These are phyloP conservation scores for Caranx ignobilis DNA, from an alignment of 2,113 vertebrate species.

Conservation along the genomic window DNA sequence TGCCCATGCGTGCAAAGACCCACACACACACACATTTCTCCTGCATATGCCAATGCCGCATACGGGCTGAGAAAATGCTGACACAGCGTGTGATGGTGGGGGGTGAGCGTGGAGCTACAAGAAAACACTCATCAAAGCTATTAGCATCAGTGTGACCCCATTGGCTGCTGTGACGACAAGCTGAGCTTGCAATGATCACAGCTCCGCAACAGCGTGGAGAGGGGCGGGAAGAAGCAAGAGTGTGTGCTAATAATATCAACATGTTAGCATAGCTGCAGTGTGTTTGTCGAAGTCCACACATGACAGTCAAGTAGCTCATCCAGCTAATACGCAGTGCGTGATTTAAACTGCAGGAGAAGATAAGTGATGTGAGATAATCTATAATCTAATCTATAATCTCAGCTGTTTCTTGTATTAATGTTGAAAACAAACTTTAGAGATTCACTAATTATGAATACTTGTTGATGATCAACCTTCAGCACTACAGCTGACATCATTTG, in stretches of 20 bases:
- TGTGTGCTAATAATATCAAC: neutral
- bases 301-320: neutral
- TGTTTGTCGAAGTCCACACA: neutral
- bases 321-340: neutral
- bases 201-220: slow-evolving; percentile 16
- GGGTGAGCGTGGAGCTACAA: slow-evolving; percentile 21
- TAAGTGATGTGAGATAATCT: neutral
- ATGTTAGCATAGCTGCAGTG: neutral
- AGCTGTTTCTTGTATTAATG: no score
- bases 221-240: neutral
- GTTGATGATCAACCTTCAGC: neutral
- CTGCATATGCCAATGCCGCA: slow-evolving; percentile 54
- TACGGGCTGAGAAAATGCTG: slow-evolving; percentile 63
- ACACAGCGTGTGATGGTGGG: slow-evolving; percentile 40
- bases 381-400: no score
- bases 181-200: slow-evolving; percentile 38
- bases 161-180: slow-evolving; percentile 47
- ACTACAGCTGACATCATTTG: neutral
- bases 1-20: slow-evolving; percentile 8
- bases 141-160: slow-evolving; percentile 61
- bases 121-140: slow-evolving; percentile 66
- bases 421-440: no score
- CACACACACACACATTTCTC: slow-evolving; percentile 7
- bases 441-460: neutral
- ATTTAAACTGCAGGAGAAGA: neutral